Evolutionary conservation across 1,140 invertebrate genomes (phyloP), one percentile per base, ranked within the genome.

Genomic region (Stegodyphus dumicola): DNA sequence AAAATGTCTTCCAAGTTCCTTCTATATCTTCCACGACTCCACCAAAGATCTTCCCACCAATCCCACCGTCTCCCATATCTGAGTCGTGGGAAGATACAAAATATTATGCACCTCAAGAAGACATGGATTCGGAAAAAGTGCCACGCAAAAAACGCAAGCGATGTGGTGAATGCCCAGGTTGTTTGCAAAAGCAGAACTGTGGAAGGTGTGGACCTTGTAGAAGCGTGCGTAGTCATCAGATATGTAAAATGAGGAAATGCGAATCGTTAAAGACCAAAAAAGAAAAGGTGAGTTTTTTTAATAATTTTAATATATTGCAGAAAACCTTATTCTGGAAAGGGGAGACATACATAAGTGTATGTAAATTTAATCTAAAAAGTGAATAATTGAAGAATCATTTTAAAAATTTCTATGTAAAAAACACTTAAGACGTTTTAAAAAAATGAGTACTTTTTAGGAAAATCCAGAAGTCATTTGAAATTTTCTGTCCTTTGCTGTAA

Each of bases 201-300:
- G 96, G 96, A 60, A 96, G 97, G 89, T 98, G 96, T 92, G 96
- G 96, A 9, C 96, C 96, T 0, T 98, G 96, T 91, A 97, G 97
- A 91, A 88, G 87, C 84, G 88, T 89, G 74, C 88, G 90, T 64
- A 96, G 95, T 88, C 96, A 98, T 91, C 96, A 98, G 91, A 98
- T 98, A 89, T 98, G 96, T 92, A 98, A 98, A 92, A 96, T 97
- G 93, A 92, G 96, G 80, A 93, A 96, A 87, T 98, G 96, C 91
- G 96, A 98, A 74, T 87, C 87, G 51, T 74, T 89, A 13, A 89
- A 89, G 76, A 89, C 89, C 48, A 89, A 89, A 79, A 89, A 89
- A 83, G 88, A 89, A 83, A 88, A 88, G 84, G 88, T 88, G 83
- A 86, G 17, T 17, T 67, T 4, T 67, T 18, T 67, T 67, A 67